phyloP scores from a whole-genome alignment of 2,797 vertebrate species.

The Setipinna tenuifilis region DNA sequence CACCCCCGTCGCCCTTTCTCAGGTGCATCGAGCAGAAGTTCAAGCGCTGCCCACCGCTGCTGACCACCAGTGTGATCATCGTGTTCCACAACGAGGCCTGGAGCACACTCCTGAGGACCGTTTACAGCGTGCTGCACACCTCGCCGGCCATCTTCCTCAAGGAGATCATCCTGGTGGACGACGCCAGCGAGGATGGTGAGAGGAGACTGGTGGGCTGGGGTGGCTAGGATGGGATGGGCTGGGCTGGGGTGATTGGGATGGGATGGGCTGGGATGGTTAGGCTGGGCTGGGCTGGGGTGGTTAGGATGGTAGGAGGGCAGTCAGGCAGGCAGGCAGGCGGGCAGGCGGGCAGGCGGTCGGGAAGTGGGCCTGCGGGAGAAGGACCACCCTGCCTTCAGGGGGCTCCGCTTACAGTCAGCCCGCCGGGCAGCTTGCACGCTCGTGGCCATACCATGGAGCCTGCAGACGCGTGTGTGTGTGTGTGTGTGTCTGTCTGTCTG shows the following conservation, averaged over 20 bases:
- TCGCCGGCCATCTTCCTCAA: conserved; percentile 94
- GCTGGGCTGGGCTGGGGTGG: neutral
- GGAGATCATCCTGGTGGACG: conserved; percentile 98
- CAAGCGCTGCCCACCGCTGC: conserved; percentile 89
- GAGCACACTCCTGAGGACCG: conserved; percentile 95
- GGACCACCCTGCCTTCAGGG: conserved; percentile 16
- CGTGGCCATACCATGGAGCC: neutral
- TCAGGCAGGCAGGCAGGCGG: neutral
- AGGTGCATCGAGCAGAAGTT: conserved; percentile 98
- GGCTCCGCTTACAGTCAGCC: conserved; percentile 20
- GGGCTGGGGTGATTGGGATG: conserved; percentile 9
- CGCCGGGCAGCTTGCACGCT: neutral
- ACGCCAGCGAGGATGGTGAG: conserved; percentile 95
- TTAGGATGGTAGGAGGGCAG: neutral
- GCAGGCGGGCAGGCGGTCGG: neutral
- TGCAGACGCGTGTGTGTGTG: neutral
- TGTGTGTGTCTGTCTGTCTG: too few species aligned
- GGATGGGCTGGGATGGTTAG: too few species aligned
- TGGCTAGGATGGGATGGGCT: too few species aligned
- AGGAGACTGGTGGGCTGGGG: conserved; percentile 13
- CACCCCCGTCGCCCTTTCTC: conserved; percentile 30
- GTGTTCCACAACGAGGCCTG: conserved; percentile 99
- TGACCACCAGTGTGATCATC: conserved; percentile 95
- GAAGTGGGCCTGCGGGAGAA: neutral
- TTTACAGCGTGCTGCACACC: conserved; percentile 96